phyloP scores from a whole-genome alignment of 1,140 invertebrate genomes.

The Gryon sp. region DNA sequence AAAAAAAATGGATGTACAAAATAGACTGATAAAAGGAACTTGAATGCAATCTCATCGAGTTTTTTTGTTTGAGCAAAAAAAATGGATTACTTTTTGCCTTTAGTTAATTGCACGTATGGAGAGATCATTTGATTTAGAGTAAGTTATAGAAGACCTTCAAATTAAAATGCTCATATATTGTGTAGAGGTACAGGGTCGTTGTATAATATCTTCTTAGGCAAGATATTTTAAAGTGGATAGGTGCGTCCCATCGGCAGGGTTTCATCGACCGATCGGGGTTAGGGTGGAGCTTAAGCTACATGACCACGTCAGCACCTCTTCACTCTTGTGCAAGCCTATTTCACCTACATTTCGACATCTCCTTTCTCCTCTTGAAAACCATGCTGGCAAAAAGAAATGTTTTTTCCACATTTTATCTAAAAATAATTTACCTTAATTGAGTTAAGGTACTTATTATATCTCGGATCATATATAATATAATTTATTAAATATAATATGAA shows the following conservation, averaged over 20 bases:
- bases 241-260: constrained; percentile 70
- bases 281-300: constrained; percentile 73
- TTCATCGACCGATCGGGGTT: constrained; percentile 74
- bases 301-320: constrained; percentile 74
- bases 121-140: constrained; percentile 19
- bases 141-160: constrained; percentile 50
- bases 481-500: too few relatives aligned
- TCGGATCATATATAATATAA: too few relatives aligned
- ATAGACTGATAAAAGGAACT: constrained; percentile 1
- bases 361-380: constrained; percentile 58
- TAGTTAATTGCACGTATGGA: neutral
- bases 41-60: neutral
- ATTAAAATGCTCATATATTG: constrained; percentile 49
- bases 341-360: constrained; percentile 71
- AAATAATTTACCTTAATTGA: constrained; percentile 39
- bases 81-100: neutral
- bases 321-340: constrained; percentile 69
- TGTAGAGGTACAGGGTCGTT: constrained; percentile 57
- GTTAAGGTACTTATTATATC: constrained; percentile 1
- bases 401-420: constrained; percentile 50
- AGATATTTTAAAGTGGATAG: constrained; percentile 66
- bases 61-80: neutral
- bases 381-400: constrained; percentile 45
- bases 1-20: neutral
- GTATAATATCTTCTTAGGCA: constrained; percentile 64